Percentiles rank a stretch among this genome's conserved stretches.
Conservation (phyloP, 2,888 invertebrate genomes). For the Tipula vernalis region DNA sequence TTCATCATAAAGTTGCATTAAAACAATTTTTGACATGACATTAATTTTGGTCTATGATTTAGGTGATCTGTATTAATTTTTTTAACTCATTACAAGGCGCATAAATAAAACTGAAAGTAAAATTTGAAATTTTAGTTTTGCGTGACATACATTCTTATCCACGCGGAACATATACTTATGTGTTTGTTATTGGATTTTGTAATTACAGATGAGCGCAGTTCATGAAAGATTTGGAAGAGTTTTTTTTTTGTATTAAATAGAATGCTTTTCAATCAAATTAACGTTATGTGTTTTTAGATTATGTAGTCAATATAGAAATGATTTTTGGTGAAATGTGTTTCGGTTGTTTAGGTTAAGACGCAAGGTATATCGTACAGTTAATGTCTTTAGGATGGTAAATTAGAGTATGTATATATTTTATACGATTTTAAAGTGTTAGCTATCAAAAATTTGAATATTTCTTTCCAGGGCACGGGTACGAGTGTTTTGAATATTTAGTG, state of each 20-base stretch:
- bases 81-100: neutral
- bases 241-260: neutral
- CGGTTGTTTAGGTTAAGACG: too few relatives aligned
- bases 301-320: too few relatives aligned
- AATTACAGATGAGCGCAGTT: neutral
- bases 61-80: neutral
- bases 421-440: too few relatives aligned
- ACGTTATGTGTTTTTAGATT: neutral
- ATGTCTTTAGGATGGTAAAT: too few relatives aligned
- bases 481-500: too few relatives aligned
- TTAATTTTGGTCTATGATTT: neutral
- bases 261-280: neutral
- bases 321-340: too few relatives aligned
- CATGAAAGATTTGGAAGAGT: neutral
- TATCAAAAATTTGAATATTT: too few relatives aligned
- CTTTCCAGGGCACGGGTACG: too few relatives aligned
- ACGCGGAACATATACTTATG: neutral
- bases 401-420: too few relatives aligned
- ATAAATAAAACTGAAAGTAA: neutral
- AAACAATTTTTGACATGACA: neutral
- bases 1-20: neutral
- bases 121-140: neutral
- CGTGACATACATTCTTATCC: neutral
- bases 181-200: neutral
- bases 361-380: too few relatives aligned